These are phyloP conservation scores for Eufriesea mexicana DNA, from an alignment of 1,140 invertebrate species.

Conservation along the genomic window DNA sequence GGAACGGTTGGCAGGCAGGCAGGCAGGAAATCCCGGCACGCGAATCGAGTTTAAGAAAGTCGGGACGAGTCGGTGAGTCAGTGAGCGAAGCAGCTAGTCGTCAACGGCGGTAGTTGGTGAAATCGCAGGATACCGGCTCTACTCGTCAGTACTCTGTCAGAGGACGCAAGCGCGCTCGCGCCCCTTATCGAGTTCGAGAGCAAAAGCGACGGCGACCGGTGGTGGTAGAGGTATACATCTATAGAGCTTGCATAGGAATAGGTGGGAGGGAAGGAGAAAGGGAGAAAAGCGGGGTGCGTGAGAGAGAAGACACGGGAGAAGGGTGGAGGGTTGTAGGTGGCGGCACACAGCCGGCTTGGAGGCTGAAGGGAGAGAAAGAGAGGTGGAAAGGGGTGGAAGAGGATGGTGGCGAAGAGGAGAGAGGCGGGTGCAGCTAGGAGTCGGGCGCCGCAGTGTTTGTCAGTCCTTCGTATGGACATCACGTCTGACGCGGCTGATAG, in stretches of 20 bases:
- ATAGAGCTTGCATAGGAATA: slow-evolving; percentile 32
- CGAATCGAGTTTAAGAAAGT: slow-evolving; percentile 67
- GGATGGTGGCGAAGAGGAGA: slow-evolving; percentile 53
- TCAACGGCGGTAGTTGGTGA: slow-evolving; percentile 66
- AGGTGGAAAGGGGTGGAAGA: slow-evolving; percentile 19
- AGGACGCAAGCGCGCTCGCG: slow-evolving; percentile 72
- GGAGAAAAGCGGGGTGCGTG: background rate
- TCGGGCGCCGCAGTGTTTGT: slow-evolving; percentile 75
- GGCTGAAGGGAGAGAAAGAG: slow-evolving; percentile 37
- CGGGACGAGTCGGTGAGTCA: slow-evolving; percentile 33
- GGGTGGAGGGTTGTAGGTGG: slow-evolving; percentile 63
- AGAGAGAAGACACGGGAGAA: slow-evolving; percentile 28
- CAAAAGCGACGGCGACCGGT: slow-evolving; percentile 70
- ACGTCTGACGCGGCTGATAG: slow-evolving; percentile 68
- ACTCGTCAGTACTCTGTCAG: slow-evolving; percentile 59
- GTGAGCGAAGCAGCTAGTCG: slow-evolving; percentile 45
- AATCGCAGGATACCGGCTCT: slow-evolving; percentile 70
- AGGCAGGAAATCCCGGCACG: slow-evolving; percentile 3
- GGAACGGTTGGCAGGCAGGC: slow-evolving; percentile 5
- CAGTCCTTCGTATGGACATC: slow-evolving; percentile 76
- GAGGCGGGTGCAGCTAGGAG: slow-evolving; percentile 69
- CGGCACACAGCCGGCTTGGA: slow-evolving; percentile 57
- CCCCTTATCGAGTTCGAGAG: slow-evolving; percentile 80
- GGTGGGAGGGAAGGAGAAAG: slow-evolving; percentile 28
- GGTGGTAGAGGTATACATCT: slow-evolving; percentile 28